Evolutionary conservation across 1,140 invertebrate genomes (phyloP), one percentile per base, ranked within the genome.

Genomic region (Dendrolimus kikuchii): DNA sequence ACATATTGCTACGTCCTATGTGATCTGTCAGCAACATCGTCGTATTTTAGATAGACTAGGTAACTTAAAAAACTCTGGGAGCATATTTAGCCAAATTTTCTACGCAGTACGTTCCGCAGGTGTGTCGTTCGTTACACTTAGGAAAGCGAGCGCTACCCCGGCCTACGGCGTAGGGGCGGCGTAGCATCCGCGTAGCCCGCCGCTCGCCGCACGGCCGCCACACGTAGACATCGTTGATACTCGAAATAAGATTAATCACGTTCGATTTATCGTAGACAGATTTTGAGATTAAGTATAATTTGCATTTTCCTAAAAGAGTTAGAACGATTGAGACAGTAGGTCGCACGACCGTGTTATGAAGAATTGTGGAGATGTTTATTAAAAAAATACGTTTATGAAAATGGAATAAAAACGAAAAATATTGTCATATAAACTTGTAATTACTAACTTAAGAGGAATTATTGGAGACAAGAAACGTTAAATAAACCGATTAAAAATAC

Each of bases 351-450:
- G 76, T 84, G 81, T 86, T 83, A 83, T 79, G 75, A 71, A 77
- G 74, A 82, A 81, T 76, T 82, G 79, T 86, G 81, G 74, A 84
- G 74, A 86, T 78, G 78, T 86, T 86, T 86, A 83, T 84, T 79
- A 84, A 81, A 81, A 80, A 81, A 86, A 81, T 81, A 79, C 78
- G 74, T 84, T 84, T 84, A 83, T 80, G 79, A 86, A 82, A 86
- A 84, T 81, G 74, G 71, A 78, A 81, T 83, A 83, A 83, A 82
- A 82, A 82, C 71, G 76, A 86, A 77, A 83, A 82, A 80, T 82
- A 86, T 83, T 86, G 79, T 81, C 80, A 81, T 76, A 82, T 86
- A 84, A 86, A 82, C 74, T 77, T 86, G 79, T 86, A 86, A 86
- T 86, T 86, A 86, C 73, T 86, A 82, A 81, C 71, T 77, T 86